Base-by-base conservation (phyloP, 2,113 vertebrate genomes). In the Setophaga coronata region DNA sequence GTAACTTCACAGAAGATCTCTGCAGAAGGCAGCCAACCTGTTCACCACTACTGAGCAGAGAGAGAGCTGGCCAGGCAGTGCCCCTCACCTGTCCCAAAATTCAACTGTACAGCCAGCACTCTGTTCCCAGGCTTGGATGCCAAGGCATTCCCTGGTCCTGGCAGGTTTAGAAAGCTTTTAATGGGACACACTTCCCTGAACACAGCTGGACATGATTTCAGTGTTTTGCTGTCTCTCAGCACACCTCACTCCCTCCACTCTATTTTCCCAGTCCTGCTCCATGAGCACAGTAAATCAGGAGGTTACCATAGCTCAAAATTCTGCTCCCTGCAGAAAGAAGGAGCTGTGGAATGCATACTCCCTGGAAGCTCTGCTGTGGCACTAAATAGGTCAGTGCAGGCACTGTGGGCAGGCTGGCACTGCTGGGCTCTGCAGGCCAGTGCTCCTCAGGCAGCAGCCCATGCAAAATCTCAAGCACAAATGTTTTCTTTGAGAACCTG, bases 381-480 rank as follows among this genome's bases (percentile, higher is more conserved):
- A 65, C 61, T 85, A 93, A 87, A 82, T 23, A 85, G 85, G 84
- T 76, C 94, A 95, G 66, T 15, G 74, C 94, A 93, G 93, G 86
- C 51, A 53, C 57, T 45, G 53, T 57, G 53, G 62, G 92, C 74
- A 93, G 45, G 21, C 57, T 6, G 5, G 77, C 78, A 51, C 72
- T 64, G 85, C 66, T 90, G 80, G 24, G 56, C 31, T 58, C 87
- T 56, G 81, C 80, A 90, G 66, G 53, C 60, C 26, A 7, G 73
- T 19, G 82, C 56, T 77, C 90, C 94, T 64, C 80, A 77, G 73
- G 62, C 43, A 72, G 91, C 12, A 82, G 54, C 42, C 76, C 0
- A 0, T 53, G 43, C 45, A 94, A 84, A 94, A 91, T 47, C 17
- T 36, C 48, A 29, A 25, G 40, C 73, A 87, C 17, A 74, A 89